A percentile compares a stretch with the other conserved stretches of the same genome.
Evolutionary conservation across 2,797 vertebrate species (phyloP).

Genomic region (Euthynnus affinis): DNA sequence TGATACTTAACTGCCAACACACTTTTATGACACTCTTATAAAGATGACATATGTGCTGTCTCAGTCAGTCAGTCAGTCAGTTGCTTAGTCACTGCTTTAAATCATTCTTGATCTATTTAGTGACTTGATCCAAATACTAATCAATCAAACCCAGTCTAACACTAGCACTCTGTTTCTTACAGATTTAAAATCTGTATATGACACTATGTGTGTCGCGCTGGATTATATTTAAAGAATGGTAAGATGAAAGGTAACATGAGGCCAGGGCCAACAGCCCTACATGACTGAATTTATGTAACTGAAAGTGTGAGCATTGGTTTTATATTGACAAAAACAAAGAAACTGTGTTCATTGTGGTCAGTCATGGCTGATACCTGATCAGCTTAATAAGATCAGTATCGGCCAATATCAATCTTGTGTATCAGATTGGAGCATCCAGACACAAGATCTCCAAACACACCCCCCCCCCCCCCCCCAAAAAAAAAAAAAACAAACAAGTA

Average conservation of each 20-base stretch:
- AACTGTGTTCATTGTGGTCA: no score
- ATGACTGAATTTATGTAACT: no score
- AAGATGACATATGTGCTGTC: conserved; percentile 26
- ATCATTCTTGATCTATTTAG: not conserved
- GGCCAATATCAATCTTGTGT: no score
- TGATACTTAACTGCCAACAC: conserved; percentile 48
- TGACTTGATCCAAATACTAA: not conserved
- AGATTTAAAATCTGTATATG: not conserved
- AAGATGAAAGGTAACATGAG: not conserved
- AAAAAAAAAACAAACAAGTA: no score
- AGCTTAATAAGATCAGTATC: no score
- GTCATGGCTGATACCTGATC: no score
- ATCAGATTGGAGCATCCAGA: not conserved
- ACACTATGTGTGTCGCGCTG: not conserved
- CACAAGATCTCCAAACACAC: not conserved
- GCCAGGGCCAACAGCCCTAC: no score
- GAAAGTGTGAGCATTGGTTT: not conserved
- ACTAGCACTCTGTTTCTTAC: no score
- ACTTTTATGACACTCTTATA: conserved; percentile 24
- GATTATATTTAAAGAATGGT: not conserved
- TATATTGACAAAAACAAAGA: no score
- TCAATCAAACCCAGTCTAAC: not conserved
- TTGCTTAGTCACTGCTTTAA: not conserved
- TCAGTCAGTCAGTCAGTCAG: not conserved
- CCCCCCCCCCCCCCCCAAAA: no score